These are phyloP conservation scores for Conistra vaccinii DNA, from an alignment of 2,888 invertebrate species.

Conservation along the genomic window DNA sequence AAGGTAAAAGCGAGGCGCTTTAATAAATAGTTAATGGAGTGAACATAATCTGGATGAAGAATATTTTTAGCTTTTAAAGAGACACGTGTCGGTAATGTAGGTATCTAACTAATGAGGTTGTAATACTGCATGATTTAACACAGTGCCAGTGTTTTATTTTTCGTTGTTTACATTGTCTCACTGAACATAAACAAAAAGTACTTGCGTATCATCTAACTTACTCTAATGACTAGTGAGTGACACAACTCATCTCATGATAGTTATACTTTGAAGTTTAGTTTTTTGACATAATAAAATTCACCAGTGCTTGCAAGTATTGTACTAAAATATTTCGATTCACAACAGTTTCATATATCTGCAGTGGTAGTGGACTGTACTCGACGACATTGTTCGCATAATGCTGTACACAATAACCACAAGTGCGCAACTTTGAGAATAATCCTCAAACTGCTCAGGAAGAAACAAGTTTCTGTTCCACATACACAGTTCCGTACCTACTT, in stretches of 20 bases:
- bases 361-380: neutral
- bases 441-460: neutral
- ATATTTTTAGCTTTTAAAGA: slow-evolving; percentile 17
- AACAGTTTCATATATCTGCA: too few species aligned
- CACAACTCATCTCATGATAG: too few species aligned
- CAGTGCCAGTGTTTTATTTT: neutral
- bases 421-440: slow-evolving; percentile 7
- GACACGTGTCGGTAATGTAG: neutral
- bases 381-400: slow-evolving; percentile 12
- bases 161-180: neutral
- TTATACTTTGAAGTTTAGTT: too few species aligned
- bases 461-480: neutral
- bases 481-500: neutral
- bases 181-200: neutral
- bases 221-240: too few species aligned
- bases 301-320: too few species aligned
- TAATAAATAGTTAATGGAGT: slow-evolving; percentile 36
- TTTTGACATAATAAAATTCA: too few species aligned
- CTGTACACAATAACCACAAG: neutral
- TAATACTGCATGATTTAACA: neutral
- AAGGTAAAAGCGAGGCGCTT: slow-evolving; percentile 23
- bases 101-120: neutral
- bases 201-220: too few species aligned
- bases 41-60: slow-evolving; percentile 29
- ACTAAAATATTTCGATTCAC: too few species aligned